Evolutionary conservation across 2,888 invertebrate species (phyloP), one percentile per base, ranked within the genome.

Genomic region (Bruchidius siliquastri): DNA sequence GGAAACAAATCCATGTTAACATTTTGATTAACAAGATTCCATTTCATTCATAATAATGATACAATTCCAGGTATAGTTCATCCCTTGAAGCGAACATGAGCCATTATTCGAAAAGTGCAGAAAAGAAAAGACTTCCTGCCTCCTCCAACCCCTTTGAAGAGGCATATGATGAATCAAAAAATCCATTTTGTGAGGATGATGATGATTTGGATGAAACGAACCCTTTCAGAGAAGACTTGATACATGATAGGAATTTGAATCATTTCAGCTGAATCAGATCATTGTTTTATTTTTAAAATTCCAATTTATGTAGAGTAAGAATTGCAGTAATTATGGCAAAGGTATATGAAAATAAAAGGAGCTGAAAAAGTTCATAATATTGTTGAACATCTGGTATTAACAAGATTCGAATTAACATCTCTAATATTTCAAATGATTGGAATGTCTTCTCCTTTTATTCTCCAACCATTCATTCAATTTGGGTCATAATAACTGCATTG

Each of bases 191-290:
- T 32, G 84, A 86, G 49, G 83, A 84, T 30, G 82, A 82, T 76
- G 87, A 85, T 20, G 89, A 87, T 4, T 84, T 87, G 68, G 89
- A 89, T 69, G 87, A 89, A 0, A 87, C 84, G 21, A 91, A 90
- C 81, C 90, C 91, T 10, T 90, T 91, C 79, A 83, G 85, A 70
- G 88, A 88, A 76, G 91, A 93, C 83, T 93, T 75, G 21, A 72
- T 94, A 83, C 94, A 94, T 83, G 93, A 94, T 86, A 92, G 91
- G 79, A 93, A 92, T 85, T 87, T 93, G 72, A 94, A 94, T 85
- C 94, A 94, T 0, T 94, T 94, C 72, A 67, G 21, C 20, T 71
- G 22, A 71, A 67, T 18, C 6, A 22, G 6, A 22, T 68, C 8
- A 68, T 10, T 13, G 49, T 1, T 49, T 18, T 4, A 49, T 49